Percentiles rank a stretch among this genome's conserved stretches.
Evolutionary conservation across 2,113 vertebrate species (phyloP).

Genomic region (Pomatostomus ruficeps): DNA sequence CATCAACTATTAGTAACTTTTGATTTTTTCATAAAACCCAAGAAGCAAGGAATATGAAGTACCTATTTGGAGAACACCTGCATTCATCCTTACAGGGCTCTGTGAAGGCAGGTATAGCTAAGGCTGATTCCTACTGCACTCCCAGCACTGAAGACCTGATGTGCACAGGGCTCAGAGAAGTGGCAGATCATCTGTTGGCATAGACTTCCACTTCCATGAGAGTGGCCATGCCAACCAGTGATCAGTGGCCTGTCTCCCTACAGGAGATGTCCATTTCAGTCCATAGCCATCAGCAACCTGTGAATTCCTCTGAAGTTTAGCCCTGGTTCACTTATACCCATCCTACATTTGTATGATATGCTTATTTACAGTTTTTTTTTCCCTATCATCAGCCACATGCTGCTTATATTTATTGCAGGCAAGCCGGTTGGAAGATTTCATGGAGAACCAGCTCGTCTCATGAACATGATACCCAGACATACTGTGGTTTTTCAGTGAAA

Average conservation of each 20-base stretch:
- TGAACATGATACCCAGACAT: background rate
- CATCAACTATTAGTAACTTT: background rate
- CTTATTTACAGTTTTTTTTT: background rate
- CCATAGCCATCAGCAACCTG: background rate
- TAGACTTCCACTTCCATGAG: background rate
- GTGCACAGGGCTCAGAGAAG: background rate
- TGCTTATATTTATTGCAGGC: background rate
- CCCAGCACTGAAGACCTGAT: background rate
- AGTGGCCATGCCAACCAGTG: background rate
- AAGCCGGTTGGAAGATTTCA: background rate
- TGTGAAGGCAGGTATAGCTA: background rate
- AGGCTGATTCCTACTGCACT: background rate
- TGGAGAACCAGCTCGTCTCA: background rate
- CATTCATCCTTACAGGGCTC: background rate
- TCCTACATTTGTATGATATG: background rate
- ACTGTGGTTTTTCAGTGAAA: background rate
- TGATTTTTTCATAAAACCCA: background rate
- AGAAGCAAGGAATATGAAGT: background rate
- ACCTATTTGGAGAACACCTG: background rate
- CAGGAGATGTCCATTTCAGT: background rate
- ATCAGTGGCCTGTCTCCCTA: background rate
- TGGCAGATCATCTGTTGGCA: background rate
- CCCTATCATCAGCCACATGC: background rate
- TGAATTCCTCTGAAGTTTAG: background rate
- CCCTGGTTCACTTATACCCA: background rate